These are phyloP conservation scores for Amazona guildingii DNA, from an alignment of 2,113 vertebrate genomes.

Conservation along the genomic window DNA sequence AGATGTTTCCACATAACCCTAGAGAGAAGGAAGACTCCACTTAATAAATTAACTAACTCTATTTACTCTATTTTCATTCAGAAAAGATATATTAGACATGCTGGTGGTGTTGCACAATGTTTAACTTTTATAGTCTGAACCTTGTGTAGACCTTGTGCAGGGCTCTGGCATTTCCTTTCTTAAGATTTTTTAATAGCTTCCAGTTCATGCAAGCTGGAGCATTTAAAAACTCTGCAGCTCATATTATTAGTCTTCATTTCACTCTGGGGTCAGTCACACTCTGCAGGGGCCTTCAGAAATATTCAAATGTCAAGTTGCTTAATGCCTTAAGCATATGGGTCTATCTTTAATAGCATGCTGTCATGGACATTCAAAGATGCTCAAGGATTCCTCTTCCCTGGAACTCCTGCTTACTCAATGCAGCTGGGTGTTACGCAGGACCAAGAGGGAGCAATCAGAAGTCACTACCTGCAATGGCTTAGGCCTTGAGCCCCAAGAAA, in stretches of 20 bases:
- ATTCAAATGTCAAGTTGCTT: not conserved
- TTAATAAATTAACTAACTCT: not conserved
- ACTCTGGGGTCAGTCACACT: not conserved
- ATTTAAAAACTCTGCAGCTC: not conserved
- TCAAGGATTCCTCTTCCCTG: not conserved
- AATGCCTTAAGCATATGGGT: not conserved
- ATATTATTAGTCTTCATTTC: not conserved
- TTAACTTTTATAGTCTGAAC: not conserved
- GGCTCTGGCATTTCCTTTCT: not conserved
- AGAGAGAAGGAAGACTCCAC: not conserved
- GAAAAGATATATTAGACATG: not conserved
- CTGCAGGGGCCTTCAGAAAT: not conserved
- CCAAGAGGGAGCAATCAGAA: not conserved
- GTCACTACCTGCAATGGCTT: not conserved
- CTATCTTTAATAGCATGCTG: rapidly evolving
- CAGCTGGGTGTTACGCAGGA: not conserved
- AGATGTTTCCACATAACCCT: not conserved
- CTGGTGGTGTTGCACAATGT: not conserved
- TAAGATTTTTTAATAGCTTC: not conserved
- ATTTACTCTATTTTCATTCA: not conserved
- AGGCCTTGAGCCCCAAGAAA: not conserved
- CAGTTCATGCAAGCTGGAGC: not conserved
- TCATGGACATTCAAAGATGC: not conserved
- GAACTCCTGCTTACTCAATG: not conserved
- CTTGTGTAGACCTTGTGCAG: not conserved